Evolutionary conservation across 2,113 vertebrate species (phyloP).

Genomic region (Atlantisia rogersi): DNA sequence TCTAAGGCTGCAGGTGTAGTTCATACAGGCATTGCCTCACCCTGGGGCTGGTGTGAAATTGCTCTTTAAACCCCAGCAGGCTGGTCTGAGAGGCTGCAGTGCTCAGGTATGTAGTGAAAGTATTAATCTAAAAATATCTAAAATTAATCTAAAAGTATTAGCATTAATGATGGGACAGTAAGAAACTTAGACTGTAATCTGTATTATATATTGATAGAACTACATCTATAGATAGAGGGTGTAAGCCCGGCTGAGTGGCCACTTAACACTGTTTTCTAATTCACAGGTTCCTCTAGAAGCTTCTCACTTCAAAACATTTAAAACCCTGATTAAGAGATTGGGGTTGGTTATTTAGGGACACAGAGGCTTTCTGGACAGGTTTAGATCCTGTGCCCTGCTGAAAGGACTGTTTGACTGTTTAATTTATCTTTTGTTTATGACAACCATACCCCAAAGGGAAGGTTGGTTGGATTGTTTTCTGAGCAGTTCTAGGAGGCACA

Average conservation of each 20-base stretch:
- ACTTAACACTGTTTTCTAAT: background rate
- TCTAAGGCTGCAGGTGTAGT: background rate
- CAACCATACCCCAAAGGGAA: background rate
- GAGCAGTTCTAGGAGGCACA: background rate
- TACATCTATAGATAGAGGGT: background rate
- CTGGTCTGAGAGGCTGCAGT: background rate
- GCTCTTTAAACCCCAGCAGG: accelerated
- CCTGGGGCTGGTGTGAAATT: background rate
- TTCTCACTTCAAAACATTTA: background rate
- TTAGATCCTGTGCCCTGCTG: background rate
- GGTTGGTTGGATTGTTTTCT: background rate
- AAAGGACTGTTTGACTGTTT: background rate
- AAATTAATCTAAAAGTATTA: too few relatives aligned
- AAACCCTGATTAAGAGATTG: background rate
- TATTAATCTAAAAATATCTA: too few relatives aligned
- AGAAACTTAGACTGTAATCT: background rate
- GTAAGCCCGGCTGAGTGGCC: background rate
- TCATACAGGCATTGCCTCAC: background rate
- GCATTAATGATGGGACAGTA: background rate
- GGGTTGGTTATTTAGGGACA: background rate
- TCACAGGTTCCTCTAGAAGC: background rate
- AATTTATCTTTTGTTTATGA: background rate
- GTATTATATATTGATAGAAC: accelerated
- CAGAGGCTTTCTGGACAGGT: background rate
- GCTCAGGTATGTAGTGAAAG: background rate